Conservation (phyloP, 2,113 vertebrate genomes). For the Garra rufa region DNA sequence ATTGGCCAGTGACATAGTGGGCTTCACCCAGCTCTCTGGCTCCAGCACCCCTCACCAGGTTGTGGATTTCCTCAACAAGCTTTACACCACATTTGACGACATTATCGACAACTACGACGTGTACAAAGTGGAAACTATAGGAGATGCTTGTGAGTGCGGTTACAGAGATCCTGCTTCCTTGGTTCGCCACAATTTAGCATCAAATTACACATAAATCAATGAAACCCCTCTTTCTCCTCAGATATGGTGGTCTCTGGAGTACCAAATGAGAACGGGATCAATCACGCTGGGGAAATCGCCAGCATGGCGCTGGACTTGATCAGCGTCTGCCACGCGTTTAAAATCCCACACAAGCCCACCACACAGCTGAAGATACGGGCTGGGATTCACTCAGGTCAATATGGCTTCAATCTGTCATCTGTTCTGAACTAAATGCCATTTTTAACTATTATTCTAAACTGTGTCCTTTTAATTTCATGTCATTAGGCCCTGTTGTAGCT, state of each 20-base stretch:
- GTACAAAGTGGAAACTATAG: constrained; percentile 83
- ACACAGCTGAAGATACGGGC: constrained; percentile 77
- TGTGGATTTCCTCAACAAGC: constrained; percentile 80
- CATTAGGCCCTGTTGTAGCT: constrained; percentile 78
- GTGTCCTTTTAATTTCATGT: neutral
- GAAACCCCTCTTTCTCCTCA: constrained; percentile 41
- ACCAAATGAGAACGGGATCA: constrained; percentile 78
- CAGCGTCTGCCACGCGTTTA: constrained; percentile 72
- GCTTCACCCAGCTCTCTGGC: constrained; percentile 79
- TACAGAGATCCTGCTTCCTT: neutral
- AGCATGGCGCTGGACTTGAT: constrained; percentile 80
- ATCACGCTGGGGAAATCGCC: constrained; percentile 76
- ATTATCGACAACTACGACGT: constrained; percentile 82
- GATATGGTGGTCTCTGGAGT: constrained; percentile 83
- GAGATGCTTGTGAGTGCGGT: constrained; percentile 78
- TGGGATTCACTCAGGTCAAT: constrained; percentile 77
- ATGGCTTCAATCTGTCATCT: neutral
- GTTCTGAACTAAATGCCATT: neutral
- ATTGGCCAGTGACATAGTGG: constrained; percentile 77
- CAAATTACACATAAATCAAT: neutral
- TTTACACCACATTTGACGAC: constrained; percentile 82
- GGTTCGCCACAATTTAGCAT: neutral
- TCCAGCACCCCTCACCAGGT: constrained; percentile 80
- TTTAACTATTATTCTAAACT: neutral
- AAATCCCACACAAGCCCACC: constrained; percentile 79